These are phyloP conservation scores for Blera fallax DNA, from an alignment of 2,888 invertebrate genomes.

Conservation along the genomic window DNA sequence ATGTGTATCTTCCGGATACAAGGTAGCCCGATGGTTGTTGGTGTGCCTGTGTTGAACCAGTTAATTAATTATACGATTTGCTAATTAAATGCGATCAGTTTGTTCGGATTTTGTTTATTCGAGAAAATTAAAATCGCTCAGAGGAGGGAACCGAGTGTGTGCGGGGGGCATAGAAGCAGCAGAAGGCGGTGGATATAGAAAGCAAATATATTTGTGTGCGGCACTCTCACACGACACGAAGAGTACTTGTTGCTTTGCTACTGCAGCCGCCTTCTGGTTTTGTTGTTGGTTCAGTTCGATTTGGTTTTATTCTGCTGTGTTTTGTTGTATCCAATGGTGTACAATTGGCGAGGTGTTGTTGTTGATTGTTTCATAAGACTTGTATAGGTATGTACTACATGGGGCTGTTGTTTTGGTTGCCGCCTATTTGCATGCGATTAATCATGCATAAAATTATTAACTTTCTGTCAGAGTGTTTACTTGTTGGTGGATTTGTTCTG, in stretches of 20 bases:
- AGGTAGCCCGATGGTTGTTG: slow-evolving; percentile 19
- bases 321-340: slow-evolving; percentile 48
- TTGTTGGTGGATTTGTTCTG: neutral
- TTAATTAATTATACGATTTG: slow-evolving; percentile 70
- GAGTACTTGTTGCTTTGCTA: slow-evolving; percentile 45
- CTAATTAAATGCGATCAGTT: slow-evolving; percentile 70
- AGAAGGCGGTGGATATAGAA: neutral
- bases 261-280: slow-evolving; percentile 47
- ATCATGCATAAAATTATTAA: slow-evolving; percentile 60
- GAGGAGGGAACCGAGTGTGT: neutral
- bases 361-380: slow-evolving; percentile 63
- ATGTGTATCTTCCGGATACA: slow-evolving; percentile 69
- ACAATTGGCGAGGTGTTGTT: slow-evolving; percentile 41
- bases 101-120: slow-evolving; percentile 60
- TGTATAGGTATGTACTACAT: slow-evolving; percentile 5
- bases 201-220: neutral
- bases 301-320: neutral
- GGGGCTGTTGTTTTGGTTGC: slow-evolving; percentile 59
- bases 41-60: slow-evolving; percentile 47
- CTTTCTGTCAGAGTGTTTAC: slow-evolving; percentile 40
- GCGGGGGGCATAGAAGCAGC: neutral
- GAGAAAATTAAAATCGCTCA: slow-evolving; percentile 56
- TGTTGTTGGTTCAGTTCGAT: slow-evolving; percentile 4
- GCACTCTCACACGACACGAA: slow-evolving; percentile 14
- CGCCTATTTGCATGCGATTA: slow-evolving; percentile 70